Evolutionary conservation across 2,888 invertebrate genomes (phyloP).

Genomic region (Ctena decussata): DNA sequence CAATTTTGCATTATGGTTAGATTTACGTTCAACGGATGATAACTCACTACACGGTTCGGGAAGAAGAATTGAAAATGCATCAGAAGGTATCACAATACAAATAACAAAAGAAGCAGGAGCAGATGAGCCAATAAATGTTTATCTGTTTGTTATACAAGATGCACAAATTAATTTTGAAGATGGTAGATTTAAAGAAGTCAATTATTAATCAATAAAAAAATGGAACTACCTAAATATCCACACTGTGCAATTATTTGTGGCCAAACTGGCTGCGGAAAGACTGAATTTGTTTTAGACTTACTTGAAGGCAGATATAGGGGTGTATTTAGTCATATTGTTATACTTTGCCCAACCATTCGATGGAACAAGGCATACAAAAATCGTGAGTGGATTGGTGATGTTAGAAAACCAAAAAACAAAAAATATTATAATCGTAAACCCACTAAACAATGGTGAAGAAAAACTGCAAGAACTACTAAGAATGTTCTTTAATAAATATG

Average conservation of each 20-base stretch:
- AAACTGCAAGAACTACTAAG: slow-evolving; percentile 45
- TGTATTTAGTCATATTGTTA: slow-evolving; percentile 48
- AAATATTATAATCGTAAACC: slow-evolving; percentile 37
- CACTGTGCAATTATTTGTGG: slow-evolving; percentile 52
- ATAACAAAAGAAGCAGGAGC: slow-evolving; percentile 50
- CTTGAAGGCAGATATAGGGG: slow-evolving; percentile 40
- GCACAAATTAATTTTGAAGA: slow-evolving; percentile 61
- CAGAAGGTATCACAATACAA: slow-evolving; percentile 56
- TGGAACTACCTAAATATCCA: slow-evolving; percentile 43
- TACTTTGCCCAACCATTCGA: slow-evolving; percentile 52
- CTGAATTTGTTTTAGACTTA: slow-evolving; percentile 46
- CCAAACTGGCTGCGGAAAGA: slow-evolving; percentile 54
- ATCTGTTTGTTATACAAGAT: slow-evolving; percentile 55
- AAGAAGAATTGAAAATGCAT: slow-evolving; percentile 53
- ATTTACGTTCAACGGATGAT: slow-evolving; percentile 50
- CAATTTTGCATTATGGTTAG: slow-evolving; percentile 52
- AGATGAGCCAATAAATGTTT: slow-evolving; percentile 40
- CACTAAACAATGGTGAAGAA: slow-evolving; percentile 9
- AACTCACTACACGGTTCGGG: slow-evolving; percentile 57
- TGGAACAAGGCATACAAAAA: slow-evolving; percentile 49
- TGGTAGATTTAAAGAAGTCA: neutral
- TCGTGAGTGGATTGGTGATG: slow-evolving; percentile 30
- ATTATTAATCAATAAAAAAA: no score
- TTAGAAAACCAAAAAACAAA: slow-evolving; percentile 41
- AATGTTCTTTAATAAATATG: slow-evolving; percentile 44